phyloP scores from a whole-genome alignment of 2,113 vertebrate genomes.

The Paralichthys olivaceus region DNA sequence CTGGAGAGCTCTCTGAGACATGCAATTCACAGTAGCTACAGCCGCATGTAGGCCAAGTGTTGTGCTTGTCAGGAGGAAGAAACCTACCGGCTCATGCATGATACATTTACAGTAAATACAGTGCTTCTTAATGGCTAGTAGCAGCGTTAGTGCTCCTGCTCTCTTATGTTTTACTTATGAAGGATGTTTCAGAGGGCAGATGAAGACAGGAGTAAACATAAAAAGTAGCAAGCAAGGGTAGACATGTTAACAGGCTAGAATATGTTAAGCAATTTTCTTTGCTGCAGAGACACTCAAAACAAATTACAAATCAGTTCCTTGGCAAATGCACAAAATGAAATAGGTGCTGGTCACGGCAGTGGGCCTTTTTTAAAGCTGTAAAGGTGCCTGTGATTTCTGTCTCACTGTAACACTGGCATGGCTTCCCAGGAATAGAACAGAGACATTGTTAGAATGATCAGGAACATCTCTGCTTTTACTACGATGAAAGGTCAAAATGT shows the following conservation, averaged over 20 bases:
- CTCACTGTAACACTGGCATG: not conserved
- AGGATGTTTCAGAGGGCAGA: constrained; percentile 34
- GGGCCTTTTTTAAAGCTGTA: too few relatives aligned
- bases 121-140: constrained; percentile 51
- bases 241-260: not conserved
- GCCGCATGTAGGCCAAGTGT: constrained; percentile 53
- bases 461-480: not conserved
- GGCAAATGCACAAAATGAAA: not conserved
- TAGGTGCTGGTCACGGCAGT: not conserved
- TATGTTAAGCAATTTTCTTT: not conserved
- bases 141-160: constrained; percentile 19
- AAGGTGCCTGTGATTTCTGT: not conserved
- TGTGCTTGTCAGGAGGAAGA: constrained; percentile 39
- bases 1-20: constrained; percentile 52
- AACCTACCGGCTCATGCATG: constrained; percentile 63
- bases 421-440: not conserved
- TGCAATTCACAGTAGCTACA: constrained; percentile 50
- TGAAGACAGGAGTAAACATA: constrained; percentile 26
- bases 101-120: constrained; percentile 66
- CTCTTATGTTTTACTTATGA: constrained; percentile 71
- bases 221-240: constrained; percentile 10
- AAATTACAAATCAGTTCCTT: not conserved
- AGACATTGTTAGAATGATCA: too few relatives aligned
- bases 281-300: not conserved
- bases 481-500: not conserved